Evolutionary conservation across 2,113 vertebrate genomes (phyloP).

Genomic region (Telmatochromis brachygnathus): DNA sequence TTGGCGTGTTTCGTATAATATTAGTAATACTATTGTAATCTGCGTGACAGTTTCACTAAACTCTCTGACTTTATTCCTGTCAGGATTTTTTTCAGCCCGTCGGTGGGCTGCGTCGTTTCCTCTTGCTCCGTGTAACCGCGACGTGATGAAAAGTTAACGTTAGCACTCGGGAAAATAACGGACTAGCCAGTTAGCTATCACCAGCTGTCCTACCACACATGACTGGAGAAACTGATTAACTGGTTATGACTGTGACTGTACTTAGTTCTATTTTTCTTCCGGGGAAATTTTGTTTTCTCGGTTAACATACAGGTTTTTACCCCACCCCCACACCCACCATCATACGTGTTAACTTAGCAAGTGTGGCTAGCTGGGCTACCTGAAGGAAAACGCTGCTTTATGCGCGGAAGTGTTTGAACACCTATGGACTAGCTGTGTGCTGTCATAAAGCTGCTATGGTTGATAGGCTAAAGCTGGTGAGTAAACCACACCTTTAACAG

Average conservation of each 20-base stretch:
- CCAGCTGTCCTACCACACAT: not conserved
- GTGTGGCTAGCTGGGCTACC: constrained; percentile 1
- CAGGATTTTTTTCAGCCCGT: not conserved
- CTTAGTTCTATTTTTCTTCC: not conserved
- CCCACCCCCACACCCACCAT: not conserved
- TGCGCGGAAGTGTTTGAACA: not conserved
- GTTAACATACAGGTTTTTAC: not conserved
- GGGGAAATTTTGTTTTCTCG: not conserved
- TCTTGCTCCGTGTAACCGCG: not conserved
- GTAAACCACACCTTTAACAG: constrained; percentile 36
- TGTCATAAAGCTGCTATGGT: not conserved
- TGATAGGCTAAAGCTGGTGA: not conserved
- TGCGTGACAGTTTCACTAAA: not conserved
- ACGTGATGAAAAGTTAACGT: not conserved
- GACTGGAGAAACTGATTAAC: not conserved
- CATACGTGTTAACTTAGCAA: not conserved
- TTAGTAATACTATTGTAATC: not conserved
- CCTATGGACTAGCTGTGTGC: not conserved
- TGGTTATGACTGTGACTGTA: not conserved
- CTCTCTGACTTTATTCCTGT: not conserved
- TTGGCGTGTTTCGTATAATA: not conserved
- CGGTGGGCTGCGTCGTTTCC: not conserved
- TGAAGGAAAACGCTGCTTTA: not conserved
- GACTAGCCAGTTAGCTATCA: not conserved
- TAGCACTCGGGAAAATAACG: not conserved